phyloP scores from a whole-genome alignment of 2,888 invertebrate species.

The Agrilus cyanescens region DNA sequence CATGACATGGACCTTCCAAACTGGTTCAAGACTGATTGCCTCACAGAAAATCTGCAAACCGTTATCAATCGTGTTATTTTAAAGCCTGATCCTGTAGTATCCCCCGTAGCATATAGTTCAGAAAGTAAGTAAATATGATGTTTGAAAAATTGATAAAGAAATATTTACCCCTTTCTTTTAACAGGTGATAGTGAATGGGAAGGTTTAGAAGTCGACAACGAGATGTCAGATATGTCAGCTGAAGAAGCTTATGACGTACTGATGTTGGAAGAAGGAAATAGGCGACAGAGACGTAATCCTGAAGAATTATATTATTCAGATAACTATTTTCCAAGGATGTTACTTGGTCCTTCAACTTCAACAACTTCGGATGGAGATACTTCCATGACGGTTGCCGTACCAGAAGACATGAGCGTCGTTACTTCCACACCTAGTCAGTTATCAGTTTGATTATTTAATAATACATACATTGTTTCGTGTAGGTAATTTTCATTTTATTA shows the following conservation, averaged over 20 bases:
- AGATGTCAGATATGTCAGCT: constrained; percentile 36
- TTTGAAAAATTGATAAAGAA: neutral
- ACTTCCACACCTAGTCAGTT: constrained; percentile 6
- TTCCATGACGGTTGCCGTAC: constrained; percentile 22
- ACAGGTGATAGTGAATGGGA: constrained; percentile 67
- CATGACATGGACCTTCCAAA: constrained; percentile 45
- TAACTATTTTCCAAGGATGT: constrained; percentile 9
- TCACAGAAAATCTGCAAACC: constrained; percentile 64
- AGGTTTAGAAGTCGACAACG: constrained; percentile 49
- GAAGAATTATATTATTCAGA: constrained; percentile 8
- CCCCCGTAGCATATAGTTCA: constrained; percentile 48
- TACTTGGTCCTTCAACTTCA: constrained; percentile 14
- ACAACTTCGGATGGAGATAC: constrained; percentile 16
- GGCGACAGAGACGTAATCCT: constrained; percentile 13
- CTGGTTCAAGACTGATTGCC: constrained; percentile 62
- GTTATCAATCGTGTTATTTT: constrained; percentile 51
- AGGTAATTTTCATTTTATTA: neutral
- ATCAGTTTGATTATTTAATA: neutral
- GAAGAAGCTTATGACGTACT: constrained; percentile 30
- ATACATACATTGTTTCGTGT: neutral
- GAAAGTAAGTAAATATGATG: constrained; percentile 42
- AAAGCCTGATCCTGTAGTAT: constrained; percentile 45
- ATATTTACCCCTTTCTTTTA: neutral
- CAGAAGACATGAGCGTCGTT: constrained; percentile 11
- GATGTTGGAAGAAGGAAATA: constrained; percentile 29